phyloP scores from a whole-genome alignment of 2,888 invertebrate genomes.

The Dicyrtomina minuta region DNA sequence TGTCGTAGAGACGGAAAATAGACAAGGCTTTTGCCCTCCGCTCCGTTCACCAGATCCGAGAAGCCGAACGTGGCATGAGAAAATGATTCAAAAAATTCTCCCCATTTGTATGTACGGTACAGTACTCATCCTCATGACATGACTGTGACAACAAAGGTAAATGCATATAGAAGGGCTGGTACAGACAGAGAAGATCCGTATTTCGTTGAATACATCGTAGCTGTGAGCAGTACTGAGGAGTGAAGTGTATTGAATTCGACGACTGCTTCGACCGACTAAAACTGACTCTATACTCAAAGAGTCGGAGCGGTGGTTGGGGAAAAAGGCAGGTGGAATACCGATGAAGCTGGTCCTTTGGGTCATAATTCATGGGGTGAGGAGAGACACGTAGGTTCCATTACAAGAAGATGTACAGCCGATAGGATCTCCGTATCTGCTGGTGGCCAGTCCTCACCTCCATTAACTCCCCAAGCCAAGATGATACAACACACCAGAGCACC shows the following conservation, averaged over 20 bases:
- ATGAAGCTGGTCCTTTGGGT: conserved; percentile 27
- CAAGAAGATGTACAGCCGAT: conserved; percentile 34
- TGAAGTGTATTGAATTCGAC: conserved; percentile 21
- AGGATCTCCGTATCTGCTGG: conserved; percentile 40
- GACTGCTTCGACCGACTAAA: neutral
- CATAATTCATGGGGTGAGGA: conserved; percentile 45
- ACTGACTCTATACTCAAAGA: neutral
- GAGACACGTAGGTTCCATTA: conserved; percentile 46
- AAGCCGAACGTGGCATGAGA: neutral
- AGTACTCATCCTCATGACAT: too few relatives aligned
- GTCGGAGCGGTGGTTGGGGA: conserved; percentile 7
- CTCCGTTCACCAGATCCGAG: too few relatives aligned
- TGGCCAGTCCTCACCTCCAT: conserved; percentile 46
- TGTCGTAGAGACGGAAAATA: neutral
- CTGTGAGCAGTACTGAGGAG: too few relatives aligned
- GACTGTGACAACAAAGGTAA: too few relatives aligned
- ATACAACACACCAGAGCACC: conserved; percentile 1
- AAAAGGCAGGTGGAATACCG: conserved; percentile 31
- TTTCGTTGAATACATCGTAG: neutral
- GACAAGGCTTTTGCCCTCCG: neutral
- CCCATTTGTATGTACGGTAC: conserved; percentile 2
- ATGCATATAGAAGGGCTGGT: too few relatives aligned
- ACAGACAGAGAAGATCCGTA: conserved; percentile 8
- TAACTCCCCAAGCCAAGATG: conserved; percentile 14
- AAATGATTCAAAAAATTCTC: neutral